phyloP scores from a whole-genome alignment of 2,113 vertebrate genomes.

The Shinisaurus crocodilurus region DNA sequence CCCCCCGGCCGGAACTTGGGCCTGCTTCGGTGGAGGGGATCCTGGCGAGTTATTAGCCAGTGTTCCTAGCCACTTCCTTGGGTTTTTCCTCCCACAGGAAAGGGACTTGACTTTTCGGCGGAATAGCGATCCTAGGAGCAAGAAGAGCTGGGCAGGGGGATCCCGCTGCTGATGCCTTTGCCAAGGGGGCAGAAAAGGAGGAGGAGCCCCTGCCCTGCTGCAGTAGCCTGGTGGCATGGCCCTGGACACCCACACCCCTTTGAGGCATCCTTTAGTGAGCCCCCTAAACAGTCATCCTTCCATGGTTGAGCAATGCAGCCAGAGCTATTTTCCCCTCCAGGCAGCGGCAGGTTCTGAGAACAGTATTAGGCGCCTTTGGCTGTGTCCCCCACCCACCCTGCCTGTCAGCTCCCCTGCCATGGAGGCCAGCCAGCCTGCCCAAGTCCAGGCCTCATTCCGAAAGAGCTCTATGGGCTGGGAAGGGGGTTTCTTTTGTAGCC shows the following conservation, averaged over 20 bases:
- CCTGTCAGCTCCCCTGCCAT: background rate
- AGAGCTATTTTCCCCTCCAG: background rate
- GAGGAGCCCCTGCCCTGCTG: background rate
- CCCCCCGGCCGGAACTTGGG: too few species aligned
- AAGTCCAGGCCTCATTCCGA: background rate
- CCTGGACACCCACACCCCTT: background rate
- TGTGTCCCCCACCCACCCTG: background rate
- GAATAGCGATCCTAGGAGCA: background rate
- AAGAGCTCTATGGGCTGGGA: background rate
- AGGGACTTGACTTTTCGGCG: background rate
- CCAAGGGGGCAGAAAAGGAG: background rate
- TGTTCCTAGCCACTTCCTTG: background rate
- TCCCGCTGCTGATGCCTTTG: background rate
- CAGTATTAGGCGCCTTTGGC: background rate
- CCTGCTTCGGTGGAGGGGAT: background rate
- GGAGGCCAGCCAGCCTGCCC: background rate
- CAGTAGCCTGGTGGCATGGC: background rate
- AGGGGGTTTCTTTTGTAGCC: background rate
- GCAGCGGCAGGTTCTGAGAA: background rate
- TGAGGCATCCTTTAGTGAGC: background rate
- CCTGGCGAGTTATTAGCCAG: background rate
- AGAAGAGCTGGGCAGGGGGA: background rate
- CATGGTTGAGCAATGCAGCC: background rate
- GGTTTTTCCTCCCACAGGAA: slow-evolving; percentile 2
- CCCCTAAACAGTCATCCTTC: background rate